Evolutionary conservation across 2,888 invertebrate genomes (phyloP), one percentile per base, ranked within the genome.

Genomic region (Apeira syringaria): DNA sequence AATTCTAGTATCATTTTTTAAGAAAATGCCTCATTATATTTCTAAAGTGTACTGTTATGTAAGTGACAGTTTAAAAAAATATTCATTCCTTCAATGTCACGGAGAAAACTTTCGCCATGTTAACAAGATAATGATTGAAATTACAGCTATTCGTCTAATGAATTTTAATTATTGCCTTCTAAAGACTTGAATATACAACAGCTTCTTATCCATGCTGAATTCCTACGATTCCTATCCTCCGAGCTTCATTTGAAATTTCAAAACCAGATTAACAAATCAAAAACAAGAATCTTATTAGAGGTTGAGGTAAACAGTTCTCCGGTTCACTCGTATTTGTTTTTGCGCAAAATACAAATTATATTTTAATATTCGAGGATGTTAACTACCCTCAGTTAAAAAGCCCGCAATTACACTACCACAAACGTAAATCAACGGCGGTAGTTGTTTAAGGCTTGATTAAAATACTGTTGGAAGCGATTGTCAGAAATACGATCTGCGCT

Each of bases 131-230:
- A 42, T 44, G 37, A 48, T 61, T 44, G 47, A 53, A 52, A 49
- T 50, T 58, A 61, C 54, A 60, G 50, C 62, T 62, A 64, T 61
- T 32, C 45, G 32, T 37, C 64, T 66, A 65, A 68, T 71, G 67
- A 65, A 74, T 74, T 71, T 73, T 68, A 68, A 74, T 70, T 65
- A 55, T 65, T 57, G 56, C 48, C 56, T 56, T 51, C 57, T 56
- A 65, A 60, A 39, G 52, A 54, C 50, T 46, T 61, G 64, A 66
- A 64, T 67, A 60, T 47, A 55, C 59, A 67, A 59, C 47, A 52
- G 39, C 46, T 59, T 58, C 61, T 68, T 70, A 7, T 56, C 38
- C 39, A 29, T 32, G 30, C 48, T 56, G 61, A 68, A 70, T 73
- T 68, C 72, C 54, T 61, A 41, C 50, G 22, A 61, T 63, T 64